Conservation (phyloP, 2,797 vertebrate genomes). For the Enteromius trimaculatus region DNA sequence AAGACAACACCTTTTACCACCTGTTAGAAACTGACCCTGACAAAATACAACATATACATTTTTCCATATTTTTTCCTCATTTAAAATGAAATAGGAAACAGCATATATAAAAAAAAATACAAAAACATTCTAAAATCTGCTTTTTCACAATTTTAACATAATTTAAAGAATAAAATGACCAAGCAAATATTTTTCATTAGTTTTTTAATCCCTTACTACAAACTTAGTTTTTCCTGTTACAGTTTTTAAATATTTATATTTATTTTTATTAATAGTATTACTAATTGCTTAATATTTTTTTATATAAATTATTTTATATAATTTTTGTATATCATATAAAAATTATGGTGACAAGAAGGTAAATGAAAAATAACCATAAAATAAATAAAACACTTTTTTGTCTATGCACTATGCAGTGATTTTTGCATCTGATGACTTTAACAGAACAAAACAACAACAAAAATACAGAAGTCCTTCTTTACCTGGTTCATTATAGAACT, state of each 20-base stretch:
- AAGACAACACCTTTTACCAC: not conserved
- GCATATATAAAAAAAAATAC: not conserved
- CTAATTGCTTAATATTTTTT: not conserved
- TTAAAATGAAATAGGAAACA: not conserved
- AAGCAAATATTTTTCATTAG: not conserved
- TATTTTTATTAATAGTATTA: too few relatives aligned
- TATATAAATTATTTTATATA: too few relatives aligned
- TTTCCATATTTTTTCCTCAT: too few relatives aligned
- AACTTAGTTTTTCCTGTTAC: not conserved
- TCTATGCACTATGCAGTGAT: not conserved
- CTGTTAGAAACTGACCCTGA: too few relatives aligned
- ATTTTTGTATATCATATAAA: not conserved
- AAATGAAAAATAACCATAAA: not conserved
- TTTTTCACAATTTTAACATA: not conserved
- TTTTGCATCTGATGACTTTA: not conserved
- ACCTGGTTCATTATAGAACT: constrained; percentile 99
- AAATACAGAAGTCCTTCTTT: constrained; percentile 40
- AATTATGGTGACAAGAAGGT: not conserved
- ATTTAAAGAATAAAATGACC: not conserved
- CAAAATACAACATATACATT: too few relatives aligned
- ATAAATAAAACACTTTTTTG: not conserved
- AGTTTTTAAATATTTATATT: not conserved
- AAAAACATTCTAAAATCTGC: not conserved
- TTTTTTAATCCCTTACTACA: not conserved
- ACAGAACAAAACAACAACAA: not conserved